Conservation (phyloP, 2,888 invertebrate genomes). For the Agrochola macilenta region DNA sequence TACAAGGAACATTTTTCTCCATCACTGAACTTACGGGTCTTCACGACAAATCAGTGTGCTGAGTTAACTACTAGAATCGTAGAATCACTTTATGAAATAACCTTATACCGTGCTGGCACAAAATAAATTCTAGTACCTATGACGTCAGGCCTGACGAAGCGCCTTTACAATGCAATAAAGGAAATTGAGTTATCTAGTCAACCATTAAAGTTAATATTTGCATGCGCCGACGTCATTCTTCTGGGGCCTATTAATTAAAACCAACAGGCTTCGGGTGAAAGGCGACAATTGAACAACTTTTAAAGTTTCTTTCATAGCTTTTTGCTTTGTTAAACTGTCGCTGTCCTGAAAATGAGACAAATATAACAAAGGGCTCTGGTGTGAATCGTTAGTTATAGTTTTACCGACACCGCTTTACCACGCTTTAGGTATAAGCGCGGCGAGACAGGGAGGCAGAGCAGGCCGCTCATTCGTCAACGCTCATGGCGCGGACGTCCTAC, state of each 20-base stretch:
- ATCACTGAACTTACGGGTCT: too few relatives aligned
- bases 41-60: too few relatives aligned
- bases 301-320: neutral
- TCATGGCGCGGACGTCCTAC: too few relatives aligned
- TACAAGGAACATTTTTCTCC: too few relatives aligned
- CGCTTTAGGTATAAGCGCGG: too few relatives aligned
- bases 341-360: neutral
- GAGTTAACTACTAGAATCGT: neutral
- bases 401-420: too few relatives aligned
- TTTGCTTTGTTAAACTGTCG: neutral
- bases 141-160: too few relatives aligned
- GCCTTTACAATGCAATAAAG: neutral
- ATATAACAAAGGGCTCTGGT: neutral
- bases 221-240: neutral
- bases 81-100: neutral
- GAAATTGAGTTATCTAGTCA: neutral
- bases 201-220: neutral
- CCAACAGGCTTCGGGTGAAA: too few relatives aligned
- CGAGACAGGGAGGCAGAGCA: too few relatives aligned
- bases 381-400: neutral
- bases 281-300: neutral
- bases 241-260: too few relatives aligned
- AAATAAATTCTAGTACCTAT: neutral
- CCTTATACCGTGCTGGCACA: neutral
- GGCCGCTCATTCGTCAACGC: too few relatives aligned